phyloP scores from a whole-genome alignment of 2,888 invertebrate species.

The Heliconius charithonia region DNA sequence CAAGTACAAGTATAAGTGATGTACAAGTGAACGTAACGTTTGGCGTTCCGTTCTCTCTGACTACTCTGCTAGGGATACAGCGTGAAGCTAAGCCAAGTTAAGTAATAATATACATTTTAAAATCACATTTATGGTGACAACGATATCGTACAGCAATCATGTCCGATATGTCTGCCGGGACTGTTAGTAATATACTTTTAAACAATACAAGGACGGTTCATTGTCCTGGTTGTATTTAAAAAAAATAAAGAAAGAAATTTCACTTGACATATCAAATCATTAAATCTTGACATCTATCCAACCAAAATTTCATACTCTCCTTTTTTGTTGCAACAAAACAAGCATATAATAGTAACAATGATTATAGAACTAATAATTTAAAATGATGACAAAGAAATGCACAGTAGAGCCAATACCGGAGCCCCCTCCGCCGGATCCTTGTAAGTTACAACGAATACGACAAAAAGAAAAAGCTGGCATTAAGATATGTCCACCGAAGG shows the following conservation, averaged over 20 bases:
- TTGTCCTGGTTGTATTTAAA: not conserved
- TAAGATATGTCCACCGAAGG: slow-evolving; percentile 59
- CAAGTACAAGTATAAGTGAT: too few relatives aligned
- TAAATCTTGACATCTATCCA: not conserved
- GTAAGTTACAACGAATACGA: slow-evolving; percentile 57
- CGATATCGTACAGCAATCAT: too few relatives aligned
- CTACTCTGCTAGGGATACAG: not conserved
- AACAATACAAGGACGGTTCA: too few relatives aligned
- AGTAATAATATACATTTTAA: too few relatives aligned
- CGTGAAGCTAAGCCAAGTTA: not conserved
- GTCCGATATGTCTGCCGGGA: not conserved
- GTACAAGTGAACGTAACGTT: too few relatives aligned
- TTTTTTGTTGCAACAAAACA: too few relatives aligned
- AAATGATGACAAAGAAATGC: slow-evolving; percentile 64
- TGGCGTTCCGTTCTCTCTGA: not conserved
- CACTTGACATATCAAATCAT: not conserved
- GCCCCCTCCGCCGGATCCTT: slow-evolving; percentile 57
- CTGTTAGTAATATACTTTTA: not conserved
- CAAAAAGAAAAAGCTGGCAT: slow-evolving; percentile 60
- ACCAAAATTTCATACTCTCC: too few relatives aligned
- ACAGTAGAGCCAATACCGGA: slow-evolving; percentile 55
- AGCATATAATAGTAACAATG: slow-evolving; percentile 22
- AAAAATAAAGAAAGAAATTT: not conserved
- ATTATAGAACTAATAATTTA: slow-evolving; percentile 45
- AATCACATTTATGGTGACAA: too few relatives aligned